Evolutionary conservation across 2,797 vertebrate species (phyloP), one percentile per base, ranked within the genome.

Genomic region (Gallinago nigripennis): DNA sequence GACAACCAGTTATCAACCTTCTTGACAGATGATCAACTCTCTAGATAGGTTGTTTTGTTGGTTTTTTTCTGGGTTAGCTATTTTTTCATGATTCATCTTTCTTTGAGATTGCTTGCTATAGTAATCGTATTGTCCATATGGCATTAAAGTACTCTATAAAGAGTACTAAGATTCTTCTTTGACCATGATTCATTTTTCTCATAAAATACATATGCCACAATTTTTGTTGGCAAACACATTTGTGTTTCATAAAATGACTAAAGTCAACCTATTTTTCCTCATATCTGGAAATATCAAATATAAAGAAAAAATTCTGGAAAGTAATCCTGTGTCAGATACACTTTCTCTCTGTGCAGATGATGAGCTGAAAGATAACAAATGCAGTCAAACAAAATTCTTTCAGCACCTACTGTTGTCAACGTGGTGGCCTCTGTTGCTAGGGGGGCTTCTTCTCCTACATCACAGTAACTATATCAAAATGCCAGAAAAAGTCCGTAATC

Each of bases 331-430:
- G 69, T 37, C 60, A 94, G 79, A 89, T 37, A 81, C 25, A 69
- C 16, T 80, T 86, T n/a, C 79, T 76, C 54, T 92, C 41, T 85
- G 46, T 84, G 28, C 18, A 92, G 58, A 50, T 68, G 78, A 78
- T 70, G 64, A 97, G 96, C 33, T 80, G 33, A 56, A 92, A 90
- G 90, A 90, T 71, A 88, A 88, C 95, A 97, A 95, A 88, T 60
- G 11, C 31, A 64, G 51, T 90, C 87, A 96, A 95, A 96, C 82
- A 95, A 2, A 4, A 41, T 37, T 88, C 61, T 91, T 71, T 53
- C 57, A 89, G 57, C 78, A 80, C 63, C 77, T 23, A 53, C 9
- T 73, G 69, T 87, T 92, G 81, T 93, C 90, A 53, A 85, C 37
- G 63, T 92, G 89, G 92, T 48, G 97, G 95, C 78, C 9, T 41